Conservation (phyloP, 2,113 vertebrate species). For the Anarhynchus alexandrinus region DNA sequence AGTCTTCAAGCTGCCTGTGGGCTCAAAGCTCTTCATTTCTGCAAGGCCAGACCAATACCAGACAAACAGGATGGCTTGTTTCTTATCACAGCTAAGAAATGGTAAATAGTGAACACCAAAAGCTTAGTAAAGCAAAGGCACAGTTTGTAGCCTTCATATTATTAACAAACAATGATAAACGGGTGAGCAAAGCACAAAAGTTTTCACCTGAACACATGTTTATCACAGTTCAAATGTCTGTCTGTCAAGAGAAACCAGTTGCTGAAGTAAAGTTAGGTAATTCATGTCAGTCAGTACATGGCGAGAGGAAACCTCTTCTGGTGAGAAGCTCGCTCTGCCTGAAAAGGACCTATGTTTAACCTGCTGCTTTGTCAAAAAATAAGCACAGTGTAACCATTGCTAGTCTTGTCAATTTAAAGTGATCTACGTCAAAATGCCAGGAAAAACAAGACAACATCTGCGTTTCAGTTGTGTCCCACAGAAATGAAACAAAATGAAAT, state of each 20-base stretch:
- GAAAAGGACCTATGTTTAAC: neutral
- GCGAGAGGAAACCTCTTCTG: neutral
- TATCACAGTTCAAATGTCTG: neutral
- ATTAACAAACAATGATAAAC: neutral
- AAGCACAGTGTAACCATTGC: neutral
- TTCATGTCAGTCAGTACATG: neutral
- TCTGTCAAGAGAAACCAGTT: neutral
- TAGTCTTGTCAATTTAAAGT: neutral
- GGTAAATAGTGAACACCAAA: neutral
- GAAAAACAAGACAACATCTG: neutral
- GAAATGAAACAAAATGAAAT: neutral
- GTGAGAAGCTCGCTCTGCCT: neutral
- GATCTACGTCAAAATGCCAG: neutral
- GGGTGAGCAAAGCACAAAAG: neutral
- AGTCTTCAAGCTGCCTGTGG: neutral
- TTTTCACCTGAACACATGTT: neutral
- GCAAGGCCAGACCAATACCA: neutral
- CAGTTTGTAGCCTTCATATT: fast-evolving
- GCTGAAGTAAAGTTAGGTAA: neutral
- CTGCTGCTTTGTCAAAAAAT: neutral
- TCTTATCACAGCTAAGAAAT: neutral
- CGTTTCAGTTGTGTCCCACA: neutral
- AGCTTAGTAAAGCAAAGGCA: neutral
- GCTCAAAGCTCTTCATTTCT: neutral
- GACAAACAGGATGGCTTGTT: neutral